Conservation (phyloP, 2,888 invertebrate species). For the Falcaria lacertinaria region DNA sequence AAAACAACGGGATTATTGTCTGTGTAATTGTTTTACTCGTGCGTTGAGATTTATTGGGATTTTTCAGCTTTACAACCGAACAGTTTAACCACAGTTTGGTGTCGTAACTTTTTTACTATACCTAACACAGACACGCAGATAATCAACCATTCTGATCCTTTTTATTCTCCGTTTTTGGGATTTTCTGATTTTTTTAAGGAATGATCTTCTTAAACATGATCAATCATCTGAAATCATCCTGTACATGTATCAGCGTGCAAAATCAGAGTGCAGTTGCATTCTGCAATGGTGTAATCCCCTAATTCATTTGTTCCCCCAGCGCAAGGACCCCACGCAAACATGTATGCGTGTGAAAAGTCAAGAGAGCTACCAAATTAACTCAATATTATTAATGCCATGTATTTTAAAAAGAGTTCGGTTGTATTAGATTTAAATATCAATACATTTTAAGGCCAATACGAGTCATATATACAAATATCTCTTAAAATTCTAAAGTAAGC, state of each 20-base stretch:
- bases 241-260: slow-evolving; percentile 58
- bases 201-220: too few species aligned
- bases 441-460: too few species aligned
- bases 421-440: too few species aligned
- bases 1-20: slow-evolving; percentile 62
- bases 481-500: too few species aligned
- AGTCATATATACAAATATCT: too few species aligned
- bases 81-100: slow-evolving; percentile 17
- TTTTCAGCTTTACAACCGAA: slow-evolving; percentile 14
- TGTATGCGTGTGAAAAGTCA: slow-evolving; percentile 74
- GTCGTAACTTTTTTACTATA: too few species aligned
- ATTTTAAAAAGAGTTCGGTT: slow-evolving; percentile 4
- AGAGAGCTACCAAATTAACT: slow-evolving; percentile 32
- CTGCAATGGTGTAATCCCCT: slow-evolving; percentile 74
- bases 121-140: too few species aligned
- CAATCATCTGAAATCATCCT: slow-evolving; percentile 37
- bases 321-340: slow-evolving; percentile 33
- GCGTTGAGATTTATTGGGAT: slow-evolving; percentile 38
- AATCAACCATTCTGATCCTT: too few species aligned
- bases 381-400: not conserved
- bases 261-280: slow-evolving; percentile 79
- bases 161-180: too few species aligned
- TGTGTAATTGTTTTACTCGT: slow-evolving; percentile 64
- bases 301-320: slow-evolving; percentile 56
- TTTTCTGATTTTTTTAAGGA: too few species aligned